Conservation (phyloP, 2,888 invertebrate genomes). For the Diarsia mendica region DNA sequence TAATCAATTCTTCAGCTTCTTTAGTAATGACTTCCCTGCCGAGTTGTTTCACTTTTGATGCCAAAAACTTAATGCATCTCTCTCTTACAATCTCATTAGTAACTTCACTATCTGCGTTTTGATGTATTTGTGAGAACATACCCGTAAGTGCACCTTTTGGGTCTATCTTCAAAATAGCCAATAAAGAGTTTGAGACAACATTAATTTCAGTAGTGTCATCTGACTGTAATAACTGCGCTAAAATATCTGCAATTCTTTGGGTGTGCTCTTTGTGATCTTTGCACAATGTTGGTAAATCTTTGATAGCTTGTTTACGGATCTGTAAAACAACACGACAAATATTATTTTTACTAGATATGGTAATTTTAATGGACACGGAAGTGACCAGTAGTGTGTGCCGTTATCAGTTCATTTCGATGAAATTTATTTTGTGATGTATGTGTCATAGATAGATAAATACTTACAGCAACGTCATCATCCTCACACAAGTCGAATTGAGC, state of each 20-base stretch:
- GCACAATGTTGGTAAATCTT: conserved; percentile 96
- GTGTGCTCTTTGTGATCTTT: conserved; percentile 96
- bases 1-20: conserved; percentile 96
- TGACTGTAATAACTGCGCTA: conserved; percentile 96
- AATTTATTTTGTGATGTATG: neutral
- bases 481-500: conserved; percentile 98
- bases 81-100: conserved; percentile 94
- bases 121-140: conserved; percentile 90
- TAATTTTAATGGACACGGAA: neutral
- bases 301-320: conserved; percentile 98
- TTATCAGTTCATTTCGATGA: neutral
- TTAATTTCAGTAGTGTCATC: conserved; percentile 96
- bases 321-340: conserved; percentile 76
- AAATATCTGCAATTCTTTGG: conserved; percentile 96
- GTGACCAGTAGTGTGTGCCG: neutral
- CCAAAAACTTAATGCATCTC: conserved; percentile 96
- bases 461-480: conserved; percentile 97
- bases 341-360: neutral
- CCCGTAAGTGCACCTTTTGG: conserved; percentile 91
- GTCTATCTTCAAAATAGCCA: conserved; percentile 94
- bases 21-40: conserved; percentile 94
- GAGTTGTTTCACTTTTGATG: conserved; percentile 95
- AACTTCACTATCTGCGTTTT: conserved; percentile 85
- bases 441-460: conserved; percentile 71
- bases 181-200: conserved; percentile 95